These are phyloP conservation scores for Magallana nippona DNA, from an alignment of 2,888 invertebrate species.

Conservation along the genomic window DNA sequence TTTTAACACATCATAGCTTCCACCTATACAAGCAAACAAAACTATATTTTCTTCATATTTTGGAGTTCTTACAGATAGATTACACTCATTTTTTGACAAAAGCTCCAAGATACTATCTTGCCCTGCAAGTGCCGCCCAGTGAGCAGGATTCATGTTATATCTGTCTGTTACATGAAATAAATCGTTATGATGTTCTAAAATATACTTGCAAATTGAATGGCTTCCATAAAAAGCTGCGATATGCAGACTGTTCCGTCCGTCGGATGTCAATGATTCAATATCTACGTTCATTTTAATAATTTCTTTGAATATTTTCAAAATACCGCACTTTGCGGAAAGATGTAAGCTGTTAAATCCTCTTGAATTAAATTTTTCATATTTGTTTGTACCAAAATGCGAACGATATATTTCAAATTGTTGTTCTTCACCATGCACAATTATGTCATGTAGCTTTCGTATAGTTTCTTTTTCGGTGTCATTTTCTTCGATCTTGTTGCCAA, in stretches of 20 bases:
- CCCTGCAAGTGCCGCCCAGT: neutral
- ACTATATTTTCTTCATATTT: conserved; percentile 6
- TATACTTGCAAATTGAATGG: neutral
- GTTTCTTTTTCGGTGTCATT: too few relatives aligned
- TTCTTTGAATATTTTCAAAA: neutral
- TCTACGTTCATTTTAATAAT: neutral
- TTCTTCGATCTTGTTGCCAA: too few relatives aligned
- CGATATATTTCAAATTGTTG: too few relatives aligned
- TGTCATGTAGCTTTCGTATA: too few relatives aligned
- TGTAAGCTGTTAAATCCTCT: neutral
- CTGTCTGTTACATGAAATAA: neutral
- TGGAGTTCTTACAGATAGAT: neutral
- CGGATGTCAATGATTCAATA: neutral
- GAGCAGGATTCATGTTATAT: neutral
- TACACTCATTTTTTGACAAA: neutral
- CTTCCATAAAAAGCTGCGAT: neutral
- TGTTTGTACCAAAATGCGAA: neutral
- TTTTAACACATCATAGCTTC: neutral
- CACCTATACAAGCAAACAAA: neutral
- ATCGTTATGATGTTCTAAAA: neutral
- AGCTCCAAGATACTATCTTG: neutral
- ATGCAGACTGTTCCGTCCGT: neutral
- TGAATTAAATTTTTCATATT: neutral
- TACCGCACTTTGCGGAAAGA: neutral
- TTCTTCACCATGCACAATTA: too few relatives aligned